phyloP scores from a whole-genome alignment of 1,140 invertebrate species.

The Dolichoris vasculosae region DNA sequence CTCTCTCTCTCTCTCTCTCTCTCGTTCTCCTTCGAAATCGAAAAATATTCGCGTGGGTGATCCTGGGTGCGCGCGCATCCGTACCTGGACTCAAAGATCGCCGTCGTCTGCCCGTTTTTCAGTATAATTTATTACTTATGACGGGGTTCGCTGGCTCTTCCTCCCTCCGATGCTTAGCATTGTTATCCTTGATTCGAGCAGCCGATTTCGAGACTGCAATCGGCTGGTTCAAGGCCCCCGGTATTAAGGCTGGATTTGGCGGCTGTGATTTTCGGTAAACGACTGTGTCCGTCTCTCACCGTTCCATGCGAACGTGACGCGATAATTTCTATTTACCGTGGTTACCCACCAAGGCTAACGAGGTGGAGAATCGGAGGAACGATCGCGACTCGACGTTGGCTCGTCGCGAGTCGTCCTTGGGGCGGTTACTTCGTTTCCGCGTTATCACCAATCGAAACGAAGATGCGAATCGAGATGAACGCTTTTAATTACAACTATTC shows the following conservation, averaged over 20 bases:
- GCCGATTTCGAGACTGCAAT: neutral
- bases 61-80: neutral
- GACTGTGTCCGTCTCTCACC: neutral
- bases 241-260: slow-evolving; percentile 3
- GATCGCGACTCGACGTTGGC: neutral
- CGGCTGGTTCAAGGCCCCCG: neutral
- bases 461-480: neutral
- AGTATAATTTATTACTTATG: slow-evolving; percentile 36
- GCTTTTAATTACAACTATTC: neutral
- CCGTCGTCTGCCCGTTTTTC: slow-evolving; percentile 1
- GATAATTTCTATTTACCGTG: slow-evolving; percentile 8
- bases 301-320: neutral
- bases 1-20: neutral
- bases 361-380: neutral
- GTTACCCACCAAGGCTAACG: neutral
- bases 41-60: slow-evolving; percentile 44
- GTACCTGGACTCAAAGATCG: slow-evolving; percentile 14
- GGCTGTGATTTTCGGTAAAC: neutral
- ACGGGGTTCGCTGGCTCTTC: neutral
- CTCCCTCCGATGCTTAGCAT: neutral
- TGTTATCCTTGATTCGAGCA: slow-evolving; percentile 3
- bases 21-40: slow-evolving; percentile 7
- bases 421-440: neutral
- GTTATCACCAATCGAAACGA: neutral
- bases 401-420: neutral